Base-by-base conservation (phyloP, 2,888 invertebrate species). In the Caradrina kadenii region DNA sequence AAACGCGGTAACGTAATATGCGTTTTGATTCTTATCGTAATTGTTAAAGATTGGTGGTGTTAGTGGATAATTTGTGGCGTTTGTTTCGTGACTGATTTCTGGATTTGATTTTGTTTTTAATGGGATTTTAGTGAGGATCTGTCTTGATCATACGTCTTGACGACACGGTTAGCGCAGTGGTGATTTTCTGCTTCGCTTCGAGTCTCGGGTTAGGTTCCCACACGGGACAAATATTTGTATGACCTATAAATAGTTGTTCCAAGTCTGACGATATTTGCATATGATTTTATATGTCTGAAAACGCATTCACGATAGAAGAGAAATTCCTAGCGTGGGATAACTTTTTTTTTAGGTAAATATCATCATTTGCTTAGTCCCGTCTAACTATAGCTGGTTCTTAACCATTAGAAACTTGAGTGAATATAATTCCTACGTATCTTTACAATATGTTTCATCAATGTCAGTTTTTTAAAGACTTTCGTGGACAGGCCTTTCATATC, bases 11-110 rank as follows among this genome's bases (percentile, higher is more conserved):
- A 86, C 87, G 86, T 87, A 87, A 85, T 86, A 86, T 87, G 86
- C 87, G 87, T 88, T 90, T 89, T 87, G 93, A 93, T 93, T 87
- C 80, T 92, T 92, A 93, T 93, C 93, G 82, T 90, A 89, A 90
- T 91, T 92, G 90, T 89, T 89, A 72, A 82, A 84, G 76, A 82
- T 81, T 74, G 76, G 80, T 86, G 80, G 78, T 78, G 63, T 76
- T 69, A 78, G 64, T 76, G 61, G 55, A 80, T 80, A 67, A 63
- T 66, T 75, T 76, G 75, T 69, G 48, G 65, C 49, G 54, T 60
- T 56, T 63, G 39, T 60, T 78, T 54, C 39, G 13, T 58, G 63
- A 66, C 15, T 69, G 56, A 50, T 65, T 68, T 68, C 22, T 63
- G 42, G 13, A 52, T 31, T 55, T 56, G 17, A 39, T 74, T 62